Evolutionary conservation across 2,797 vertebrate species (phyloP).

Genomic region (Artibeus lituratus): DNA sequence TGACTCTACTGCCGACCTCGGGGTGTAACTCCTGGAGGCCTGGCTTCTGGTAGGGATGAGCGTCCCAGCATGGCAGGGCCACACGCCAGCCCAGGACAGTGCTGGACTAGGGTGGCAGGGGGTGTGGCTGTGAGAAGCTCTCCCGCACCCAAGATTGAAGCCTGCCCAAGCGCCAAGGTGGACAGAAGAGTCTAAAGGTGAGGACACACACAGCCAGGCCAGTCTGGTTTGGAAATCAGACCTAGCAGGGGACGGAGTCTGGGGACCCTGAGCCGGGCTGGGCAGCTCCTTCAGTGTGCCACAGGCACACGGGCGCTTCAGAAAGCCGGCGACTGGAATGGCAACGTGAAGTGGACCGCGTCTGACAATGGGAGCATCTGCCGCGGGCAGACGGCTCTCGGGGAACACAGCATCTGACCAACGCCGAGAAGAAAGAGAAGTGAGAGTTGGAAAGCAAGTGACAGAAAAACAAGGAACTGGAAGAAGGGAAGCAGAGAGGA

Average conservation of each 20-base stretch:
- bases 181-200: not conserved
- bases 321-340: not conserved
- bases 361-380: not conserved
- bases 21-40: not conserved
- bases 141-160: not conserved
- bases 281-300: not conserved
- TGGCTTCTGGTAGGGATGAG: not conserved
- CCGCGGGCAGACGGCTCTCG: not conserved
- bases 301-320: not conserved
- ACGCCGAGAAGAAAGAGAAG: not conserved
- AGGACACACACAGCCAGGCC: too few species aligned
- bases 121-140: not conserved
- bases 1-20: not conserved
- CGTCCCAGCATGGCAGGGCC: not conserved
- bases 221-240: not conserved
- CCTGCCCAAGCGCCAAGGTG: not conserved
- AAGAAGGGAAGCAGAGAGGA: not conserved
- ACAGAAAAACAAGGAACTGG: not conserved
- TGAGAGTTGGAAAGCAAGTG: not conserved
- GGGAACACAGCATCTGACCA: not conserved
- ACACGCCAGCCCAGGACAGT: not conserved
- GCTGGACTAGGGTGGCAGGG: not conserved
- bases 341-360: rapidly evolving
- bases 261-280: not conserved
- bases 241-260: not conserved